Base-by-base conservation (phyloP, 2,888 invertebrate species). In the Drepana falcataria region DNA sequence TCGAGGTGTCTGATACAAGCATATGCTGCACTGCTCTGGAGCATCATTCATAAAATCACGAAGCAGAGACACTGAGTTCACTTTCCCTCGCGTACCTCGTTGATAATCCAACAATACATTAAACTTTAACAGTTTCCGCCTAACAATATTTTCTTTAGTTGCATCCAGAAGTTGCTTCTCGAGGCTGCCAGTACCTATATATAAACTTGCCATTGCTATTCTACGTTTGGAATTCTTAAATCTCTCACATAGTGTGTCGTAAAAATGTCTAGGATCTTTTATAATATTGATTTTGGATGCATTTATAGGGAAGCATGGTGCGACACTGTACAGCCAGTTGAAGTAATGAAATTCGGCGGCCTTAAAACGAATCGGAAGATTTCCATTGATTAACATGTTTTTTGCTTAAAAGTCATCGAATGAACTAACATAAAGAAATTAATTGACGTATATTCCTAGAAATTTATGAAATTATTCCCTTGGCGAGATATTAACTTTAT, bases 1-100 rank as follows among this genome's bases (percentile, higher is more conserved):
- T 68, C 95, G 93, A 0, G 99, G 99, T 0, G 99, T 98, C 82
- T 99, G 99, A 77, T 97, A 99, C 52, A 99, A 92, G 51, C 95
- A 95, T 33, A 99, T 90, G 59, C 92, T 92, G 72, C 95, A 95
- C 55, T 92, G 93, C 37, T 91, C 78, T 54, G 92, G 91, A 60
- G 89, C 85, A 58, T 93, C 87, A 47, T 93, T 85, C 6, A 98
- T 71, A 59, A 98, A 84, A 0, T 97, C 96, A 64, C 94, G 87
- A 47, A 99, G 84, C 91, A 98, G 93, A 34, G 94, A 94, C 64
- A 96, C 92, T 2, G 97, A 97, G 75, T 95, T 96, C 1, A 91
- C 75, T 58, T 92, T 91, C 5, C 96, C 97, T 49, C 99, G 92
- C 4, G 97, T 97, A 2, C 98, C 98, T 65, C 99, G 92, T 59